Percentiles rank a stretch among this genome's conserved stretches.
phyloP scores from a whole-genome alignment of 2,797 vertebrate species.

The Glyptemys insculpta region DNA sequence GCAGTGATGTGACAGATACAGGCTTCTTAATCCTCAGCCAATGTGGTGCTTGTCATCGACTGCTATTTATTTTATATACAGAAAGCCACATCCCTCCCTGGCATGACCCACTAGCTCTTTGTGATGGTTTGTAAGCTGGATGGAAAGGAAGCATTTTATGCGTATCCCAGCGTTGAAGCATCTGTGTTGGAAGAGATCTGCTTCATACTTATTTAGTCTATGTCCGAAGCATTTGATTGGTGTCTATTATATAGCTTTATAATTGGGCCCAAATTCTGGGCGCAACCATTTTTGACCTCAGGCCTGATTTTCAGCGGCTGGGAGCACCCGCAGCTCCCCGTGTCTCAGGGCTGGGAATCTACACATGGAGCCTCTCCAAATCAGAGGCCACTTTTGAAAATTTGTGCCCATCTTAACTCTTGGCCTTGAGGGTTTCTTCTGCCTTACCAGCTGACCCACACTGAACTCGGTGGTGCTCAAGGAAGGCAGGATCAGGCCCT shows the following conservation, averaged over 20 bases:
- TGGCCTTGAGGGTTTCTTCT: not conserved
- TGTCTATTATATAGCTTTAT: fast-evolving
- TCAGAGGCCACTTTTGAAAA: too few relatives aligned
- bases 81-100: fast-evolving
- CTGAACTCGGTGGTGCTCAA: not conserved
- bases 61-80: not conserved
- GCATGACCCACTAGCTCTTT: fast-evolving
- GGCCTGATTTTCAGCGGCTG: not conserved
- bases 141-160: not conserved
- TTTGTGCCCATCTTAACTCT: not conserved
- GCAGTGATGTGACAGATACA: not conserved
- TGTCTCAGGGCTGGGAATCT: not conserved
- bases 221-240: not conserved
- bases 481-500: not conserved
- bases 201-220: not conserved
- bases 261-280: not conserved
- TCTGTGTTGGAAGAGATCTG: fast-evolving
- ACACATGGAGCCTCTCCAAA: not conserved
- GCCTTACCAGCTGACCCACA: not conserved
- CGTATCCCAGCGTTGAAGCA: fast-evolving
- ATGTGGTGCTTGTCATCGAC: not conserved
- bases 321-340: not conserved
- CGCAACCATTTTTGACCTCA: not conserved
- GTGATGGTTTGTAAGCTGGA: fast-evolving
- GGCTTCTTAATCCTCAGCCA: not conserved